Conservation (phyloP, 2,888 invertebrate species). For the Reticulitermes lucifugus region DNA sequence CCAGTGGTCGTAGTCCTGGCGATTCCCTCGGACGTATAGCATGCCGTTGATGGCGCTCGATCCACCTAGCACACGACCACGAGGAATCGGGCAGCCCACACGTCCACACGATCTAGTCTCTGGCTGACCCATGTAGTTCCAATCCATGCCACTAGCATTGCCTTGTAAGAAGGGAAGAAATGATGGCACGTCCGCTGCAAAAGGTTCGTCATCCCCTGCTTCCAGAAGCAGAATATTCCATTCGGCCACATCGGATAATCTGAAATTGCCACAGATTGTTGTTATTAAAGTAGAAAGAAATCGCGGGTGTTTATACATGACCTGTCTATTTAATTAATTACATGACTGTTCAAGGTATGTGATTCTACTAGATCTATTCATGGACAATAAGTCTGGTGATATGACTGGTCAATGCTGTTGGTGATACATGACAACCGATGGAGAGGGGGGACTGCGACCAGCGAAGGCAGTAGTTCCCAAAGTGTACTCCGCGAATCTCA, state of each 20-base stretch:
- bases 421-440: no score
- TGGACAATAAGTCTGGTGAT: no score
- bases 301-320: no score
- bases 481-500: no score
- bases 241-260: conserved; percentile 19
- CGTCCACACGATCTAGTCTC: conserved; percentile 45
- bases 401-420: no score
- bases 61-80: conserved; percentile 65
- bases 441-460: no score
- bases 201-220: conserved; percentile 54
- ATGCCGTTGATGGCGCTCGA: conserved; percentile 66
- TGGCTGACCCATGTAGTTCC: conserved; percentile 56
- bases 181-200: conserved; percentile 53
- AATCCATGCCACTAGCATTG: conserved; percentile 55
- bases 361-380: no score
- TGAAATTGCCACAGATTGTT: neutral
- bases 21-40: conserved; percentile 60
- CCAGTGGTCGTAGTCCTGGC: conserved; percentile 63
- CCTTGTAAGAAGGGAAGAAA: conserved; percentile 52
- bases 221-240: conserved; percentile 53
- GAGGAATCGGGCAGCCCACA: conserved; percentile 56
- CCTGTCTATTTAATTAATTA: no score
- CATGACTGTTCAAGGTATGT: no score
- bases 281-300: no score
- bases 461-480: no score